phyloP scores from a whole-genome alignment of 2,113 vertebrate genomes.

The Clarias batrachus region DNA sequence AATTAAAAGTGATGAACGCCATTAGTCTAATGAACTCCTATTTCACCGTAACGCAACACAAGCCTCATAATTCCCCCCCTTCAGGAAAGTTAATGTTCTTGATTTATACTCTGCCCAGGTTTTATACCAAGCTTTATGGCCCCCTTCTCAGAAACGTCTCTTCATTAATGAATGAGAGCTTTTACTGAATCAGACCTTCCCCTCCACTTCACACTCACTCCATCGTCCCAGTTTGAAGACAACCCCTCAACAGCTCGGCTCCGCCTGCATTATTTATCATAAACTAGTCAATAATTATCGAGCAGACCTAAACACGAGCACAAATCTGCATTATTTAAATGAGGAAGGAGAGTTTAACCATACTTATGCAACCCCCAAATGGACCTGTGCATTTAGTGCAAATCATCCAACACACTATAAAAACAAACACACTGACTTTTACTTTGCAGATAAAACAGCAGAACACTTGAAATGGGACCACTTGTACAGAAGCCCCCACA shows the following conservation, averaged over 20 bases:
- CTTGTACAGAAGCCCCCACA: neutral
- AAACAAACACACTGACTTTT: neutral
- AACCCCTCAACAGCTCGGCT: neutral
- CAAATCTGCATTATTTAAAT: slow-evolving; percentile 42
- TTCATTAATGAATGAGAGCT: slow-evolving; percentile 60
- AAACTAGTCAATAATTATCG: slow-evolving; percentile 38
- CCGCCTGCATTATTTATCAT: slow-evolving; percentile 42
- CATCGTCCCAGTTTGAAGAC: neutral
- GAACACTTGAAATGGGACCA: neutral
- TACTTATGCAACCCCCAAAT: neutral
- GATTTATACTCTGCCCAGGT: slow-evolving; percentile 66
- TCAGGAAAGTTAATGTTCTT: slow-evolving; percentile 53
- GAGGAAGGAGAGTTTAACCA: slow-evolving; percentile 13
- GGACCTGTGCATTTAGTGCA: neutral
- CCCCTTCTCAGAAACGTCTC: slow-evolving; percentile 55
- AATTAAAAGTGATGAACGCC: slow-evolving; percentile 36
- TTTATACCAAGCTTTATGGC: slow-evolving; percentile 65
- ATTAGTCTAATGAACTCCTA: slow-evolving; percentile 46
- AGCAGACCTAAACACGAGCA: neutral
- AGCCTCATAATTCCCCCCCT: slow-evolving; percentile 46
- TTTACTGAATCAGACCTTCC: slow-evolving; percentile 46
- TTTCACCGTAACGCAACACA: neutral
- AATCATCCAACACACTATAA: neutral
- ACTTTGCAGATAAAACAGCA: neutral
- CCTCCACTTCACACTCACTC: neutral